Evolutionary conservation across 2,113 vertebrate genomes (phyloP).

Genomic region (Pseudorectes ferrugineus): DNA sequence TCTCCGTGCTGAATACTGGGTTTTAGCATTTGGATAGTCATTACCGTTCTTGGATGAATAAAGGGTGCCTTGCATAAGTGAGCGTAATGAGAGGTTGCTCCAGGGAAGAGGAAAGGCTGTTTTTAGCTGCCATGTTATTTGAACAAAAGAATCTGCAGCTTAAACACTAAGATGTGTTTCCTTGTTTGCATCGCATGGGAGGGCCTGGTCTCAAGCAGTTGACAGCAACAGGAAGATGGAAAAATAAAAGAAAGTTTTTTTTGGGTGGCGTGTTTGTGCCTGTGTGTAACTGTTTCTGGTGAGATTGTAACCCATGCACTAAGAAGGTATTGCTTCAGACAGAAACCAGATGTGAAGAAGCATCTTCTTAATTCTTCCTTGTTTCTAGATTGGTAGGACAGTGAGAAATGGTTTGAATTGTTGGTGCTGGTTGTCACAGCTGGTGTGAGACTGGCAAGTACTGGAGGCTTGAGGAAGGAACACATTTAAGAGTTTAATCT

Average conservation of each 20-base stretch:
- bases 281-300: not conserved
- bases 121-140: constrained; percentile 32
- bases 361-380: not conserved
- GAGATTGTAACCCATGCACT: not conserved
- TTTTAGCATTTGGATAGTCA: not conserved
- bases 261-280: accelerated
- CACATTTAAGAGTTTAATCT: not conserved
- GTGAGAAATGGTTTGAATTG: not conserved
- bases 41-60: not conserved
- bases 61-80: not conserved
- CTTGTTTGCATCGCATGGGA: not conserved
- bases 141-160: not conserved
- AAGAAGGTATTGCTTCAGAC: not conserved
- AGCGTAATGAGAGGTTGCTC: not conserved
- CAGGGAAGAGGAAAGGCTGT: constrained; percentile 13
- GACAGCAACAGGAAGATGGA: constrained; percentile 19
- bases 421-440: not conserved
- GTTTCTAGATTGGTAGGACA: not conserved
- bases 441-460: not conserved
- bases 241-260: not conserved
- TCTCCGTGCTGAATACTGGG: not conserved
- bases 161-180: constrained; percentile 2
- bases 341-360: not conserved
- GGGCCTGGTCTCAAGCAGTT: not conserved
- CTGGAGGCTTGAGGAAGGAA: not conserved